Evolutionary conservation across 2,113 vertebrate genomes (phyloP).

Genomic region (Acrocephalus kingi): DNA sequence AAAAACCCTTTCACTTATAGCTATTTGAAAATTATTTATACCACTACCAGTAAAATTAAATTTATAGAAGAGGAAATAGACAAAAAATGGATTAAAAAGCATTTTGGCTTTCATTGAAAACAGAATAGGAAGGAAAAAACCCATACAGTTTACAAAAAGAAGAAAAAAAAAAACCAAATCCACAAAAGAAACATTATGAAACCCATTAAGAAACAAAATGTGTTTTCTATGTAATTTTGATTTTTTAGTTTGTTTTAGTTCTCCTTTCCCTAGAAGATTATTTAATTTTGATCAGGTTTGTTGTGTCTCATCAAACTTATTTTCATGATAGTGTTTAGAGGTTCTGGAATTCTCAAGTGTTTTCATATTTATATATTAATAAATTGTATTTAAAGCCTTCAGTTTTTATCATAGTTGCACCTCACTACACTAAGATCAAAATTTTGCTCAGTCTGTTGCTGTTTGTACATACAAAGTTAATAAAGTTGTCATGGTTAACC

Average conservation of each 20-base stretch:
- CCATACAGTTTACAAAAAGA: background rate
- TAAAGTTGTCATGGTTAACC: background rate
- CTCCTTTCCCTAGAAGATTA: background rate
- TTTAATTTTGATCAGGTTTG: background rate
- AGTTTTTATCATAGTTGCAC: background rate
- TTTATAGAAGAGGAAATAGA: background rate
- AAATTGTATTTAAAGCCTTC: background rate
- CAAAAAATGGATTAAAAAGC: background rate
- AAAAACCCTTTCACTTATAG: background rate
- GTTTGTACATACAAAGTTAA: background rate
- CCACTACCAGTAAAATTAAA: background rate
- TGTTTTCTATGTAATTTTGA: background rate
- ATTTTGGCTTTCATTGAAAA: background rate
- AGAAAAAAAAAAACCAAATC: background rate
- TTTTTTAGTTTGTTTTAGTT: background rate
- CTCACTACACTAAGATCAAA: background rate
- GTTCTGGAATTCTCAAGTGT: background rate
- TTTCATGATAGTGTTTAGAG: background rate
- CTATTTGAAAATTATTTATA: background rate
- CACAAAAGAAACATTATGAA: background rate
- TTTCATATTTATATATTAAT: background rate
- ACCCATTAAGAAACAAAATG: background rate
- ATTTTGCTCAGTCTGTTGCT: background rate
- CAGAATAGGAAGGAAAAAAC: background rate
- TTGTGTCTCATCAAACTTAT: background rate